Conservation (phyloP, 2,113 vertebrate genomes). For the Hypocryptadius cinnamomeus region DNA sequence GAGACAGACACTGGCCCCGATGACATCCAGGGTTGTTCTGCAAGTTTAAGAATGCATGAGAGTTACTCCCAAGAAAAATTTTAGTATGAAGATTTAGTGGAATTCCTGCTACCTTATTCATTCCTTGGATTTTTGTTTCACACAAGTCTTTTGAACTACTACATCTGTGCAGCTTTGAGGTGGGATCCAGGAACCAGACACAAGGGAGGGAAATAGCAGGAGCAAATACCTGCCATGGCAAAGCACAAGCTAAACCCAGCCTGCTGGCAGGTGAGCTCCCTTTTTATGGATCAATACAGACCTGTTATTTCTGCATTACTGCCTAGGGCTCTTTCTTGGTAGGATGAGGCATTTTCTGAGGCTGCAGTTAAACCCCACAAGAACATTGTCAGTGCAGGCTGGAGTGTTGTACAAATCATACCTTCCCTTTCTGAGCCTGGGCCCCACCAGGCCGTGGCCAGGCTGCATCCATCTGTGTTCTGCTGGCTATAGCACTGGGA, state of each 20-base stretch:
- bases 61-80: not conserved
- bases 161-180: not conserved
- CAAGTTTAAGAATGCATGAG: not conserved
- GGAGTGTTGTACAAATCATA: not conserved
- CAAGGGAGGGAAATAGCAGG: not conserved
- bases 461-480: not conserved
- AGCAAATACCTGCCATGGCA: not conserved
- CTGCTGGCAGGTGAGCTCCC: not conserved
- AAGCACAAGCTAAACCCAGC: not conserved
- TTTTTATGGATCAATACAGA: not conserved
- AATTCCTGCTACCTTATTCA: not conserved
- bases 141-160: not conserved
- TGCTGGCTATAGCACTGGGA: not conserved
- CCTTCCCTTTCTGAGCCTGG: not conserved
- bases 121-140: not conserved
- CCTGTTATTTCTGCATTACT: not conserved
- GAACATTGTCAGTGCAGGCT: not conserved
- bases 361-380: not conserved
- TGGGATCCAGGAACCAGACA: not conserved
- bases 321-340: not conserved
- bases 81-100: not conserved
- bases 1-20: not conserved
- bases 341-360: not conserved
- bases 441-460: not conserved
- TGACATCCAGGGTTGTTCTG: not conserved